Percentiles rank a stretch among this genome's conserved stretches.
Evolutionary conservation across 2,888 invertebrate species (phyloP).

Genomic region (Deilephila porcellus): DNA sequence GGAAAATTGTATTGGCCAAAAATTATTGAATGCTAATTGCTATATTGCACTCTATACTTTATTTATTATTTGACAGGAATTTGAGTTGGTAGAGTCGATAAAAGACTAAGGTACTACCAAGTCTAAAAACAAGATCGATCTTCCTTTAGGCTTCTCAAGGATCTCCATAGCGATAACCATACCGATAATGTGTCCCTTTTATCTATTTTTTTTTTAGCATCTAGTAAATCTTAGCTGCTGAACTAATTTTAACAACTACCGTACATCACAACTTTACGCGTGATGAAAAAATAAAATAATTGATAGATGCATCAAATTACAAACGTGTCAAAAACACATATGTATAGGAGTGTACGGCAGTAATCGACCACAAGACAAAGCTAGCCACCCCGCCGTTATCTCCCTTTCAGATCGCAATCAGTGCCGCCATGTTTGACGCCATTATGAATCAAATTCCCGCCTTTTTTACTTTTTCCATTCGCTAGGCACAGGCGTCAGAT

Average conservation of each 20-base stretch:
- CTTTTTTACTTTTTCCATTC: slow-evolving; percentile 75
- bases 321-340: slow-evolving; percentile 24
- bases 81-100: too few relatives aligned
- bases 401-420: slow-evolving; percentile 80
- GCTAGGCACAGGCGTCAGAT: slow-evolving; percentile 76
- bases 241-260: background rate
- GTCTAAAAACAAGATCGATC: too few relatives aligned
- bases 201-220: too few relatives aligned
- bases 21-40: too few relatives aligned
- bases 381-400: slow-evolving; percentile 74
- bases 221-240: too few relatives aligned
- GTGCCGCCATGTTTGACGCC: slow-evolving; percentile 78
- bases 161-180: too few relatives aligned
- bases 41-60: too few relatives aligned
- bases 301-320: slow-evolving; percentile 25
- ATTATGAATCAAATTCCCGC: slow-evolving; percentile 82
- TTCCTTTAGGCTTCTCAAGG: too few relatives aligned
- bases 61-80: too few relatives aligned
- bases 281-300: background rate
- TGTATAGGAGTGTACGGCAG: slow-evolving; percentile 45
- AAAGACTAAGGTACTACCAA: too few relatives aligned
- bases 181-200: too few relatives aligned
- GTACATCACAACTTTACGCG: background rate
- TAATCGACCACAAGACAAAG: slow-evolving; percentile 75
- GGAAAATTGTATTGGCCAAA: too few relatives aligned